Base-by-base conservation (phyloP, 2,888 invertebrate genomes). In the Nymphalis urticae region DNA sequence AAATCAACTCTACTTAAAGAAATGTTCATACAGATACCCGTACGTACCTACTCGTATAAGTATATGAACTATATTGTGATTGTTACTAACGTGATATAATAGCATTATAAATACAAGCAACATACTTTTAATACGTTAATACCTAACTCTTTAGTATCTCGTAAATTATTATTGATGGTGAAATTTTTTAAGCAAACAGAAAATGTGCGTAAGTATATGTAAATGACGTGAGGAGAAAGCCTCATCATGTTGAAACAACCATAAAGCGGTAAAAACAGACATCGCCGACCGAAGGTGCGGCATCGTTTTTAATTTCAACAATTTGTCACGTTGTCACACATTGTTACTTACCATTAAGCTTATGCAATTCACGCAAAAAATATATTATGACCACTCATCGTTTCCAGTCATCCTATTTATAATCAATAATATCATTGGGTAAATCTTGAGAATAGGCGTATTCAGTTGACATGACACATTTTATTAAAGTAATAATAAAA, bases 211-310 rank as follows among this genome's bases (percentile, higher is more conserved):
- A 76, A 73, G 74, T 73, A 80, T 84, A 87, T 89, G 87, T 84
- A 89, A 89, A 90, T 86, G 85, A 86, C 82, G 80, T 77, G 78
- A 73, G 81, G 89, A 87, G 92, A 92, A 92, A 92, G 92, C 85
- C 78, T 77, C 74, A 81, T 87, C 74, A 82, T 88, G 86, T 86
- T 83, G 87, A 86, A 87, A 91, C 85, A 79, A 74, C 82, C 78
- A 79, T 83, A 85, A 85, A 85, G 79, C 79, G 79, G 79, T 79
- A 83, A 85, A 85, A 85, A 82, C 75, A 78, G 81, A 79, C 82
- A 77, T 75, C 80, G 79, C 54, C 75, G 62, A 50, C 48, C 68
- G 72, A 75, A 80, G 85, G 85, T 81, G 84, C 75, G 85, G 80
- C 78, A 74, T 74, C 73, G 64, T 71, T 72, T 73, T 73, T 74